Base-by-base conservation (phyloP, 2,888 invertebrate species). In the Sinelater perroti region DNA sequence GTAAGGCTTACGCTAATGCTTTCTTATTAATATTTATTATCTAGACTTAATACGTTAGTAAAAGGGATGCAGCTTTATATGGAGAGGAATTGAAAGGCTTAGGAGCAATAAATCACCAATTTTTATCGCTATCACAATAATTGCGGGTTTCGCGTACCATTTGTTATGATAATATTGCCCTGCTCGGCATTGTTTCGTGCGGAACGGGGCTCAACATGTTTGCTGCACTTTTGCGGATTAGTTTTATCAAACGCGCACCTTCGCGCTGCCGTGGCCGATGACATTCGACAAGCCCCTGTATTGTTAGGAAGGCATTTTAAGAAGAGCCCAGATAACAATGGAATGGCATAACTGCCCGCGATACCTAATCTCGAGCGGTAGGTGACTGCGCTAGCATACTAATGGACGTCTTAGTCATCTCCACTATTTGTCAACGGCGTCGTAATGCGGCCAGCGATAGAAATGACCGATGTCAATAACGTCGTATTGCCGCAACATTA, bases 151-250 rank as follows among this genome's bases (percentile, higher is more conserved):
- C 17, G 7, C 6, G 18, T 17, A 17, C 6, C 8, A 17, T 17
- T 17, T 17, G 28, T 28, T 28, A 28, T 35, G n/a, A 4, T 17
- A 17, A 5, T 35, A 35, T 16, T 4, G 18, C 7, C 18, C 4
- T 16, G 10, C 7, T 35, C 11, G 14, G 6, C 17, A 11, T 33
- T 4, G 17, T 33, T 33, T 33, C 2, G 17, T 33, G 14, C n/a
- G 6, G n/a, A 13, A 33, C 3, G 33, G 2, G 2, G 8, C 14
- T 33, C 33, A 33, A 33, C 7, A 8, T 5, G 17, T 14, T 33
- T 8, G 8, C 16, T n/a, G 11, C 5, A 1, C 91, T 71, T 92
- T 92, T 51, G 87, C 88, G 38, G 28, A 55, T 53, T 40, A n/a
- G 10, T 8, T 10, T n/a, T 45, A 28, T 46, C 1, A 1, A 1